Evolutionary conservation across 2,888 invertebrate genomes (phyloP).

Genomic region (Trichacis sp.): DNA sequence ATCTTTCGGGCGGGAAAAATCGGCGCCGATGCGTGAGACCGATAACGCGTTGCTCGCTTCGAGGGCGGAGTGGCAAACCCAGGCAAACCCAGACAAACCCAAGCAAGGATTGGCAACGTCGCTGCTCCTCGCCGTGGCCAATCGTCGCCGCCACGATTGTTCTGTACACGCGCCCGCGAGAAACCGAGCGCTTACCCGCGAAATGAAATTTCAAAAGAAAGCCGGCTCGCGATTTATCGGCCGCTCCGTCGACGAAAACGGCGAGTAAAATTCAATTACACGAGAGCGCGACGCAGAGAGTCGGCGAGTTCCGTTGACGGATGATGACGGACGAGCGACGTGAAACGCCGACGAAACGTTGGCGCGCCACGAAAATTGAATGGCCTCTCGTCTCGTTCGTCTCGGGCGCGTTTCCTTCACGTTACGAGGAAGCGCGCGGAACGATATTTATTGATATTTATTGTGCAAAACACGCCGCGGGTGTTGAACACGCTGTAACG

Average conservation of each 20-base stretch:
- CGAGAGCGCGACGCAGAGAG: too few species aligned
- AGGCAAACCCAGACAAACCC: too few species aligned
- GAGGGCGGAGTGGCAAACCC: too few species aligned
- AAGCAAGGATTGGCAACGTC: conserved; percentile 35
- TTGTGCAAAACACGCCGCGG: conserved; percentile 39
- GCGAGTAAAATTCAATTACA: conserved; percentile 26
- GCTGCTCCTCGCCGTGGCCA: background rate
- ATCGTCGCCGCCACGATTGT: background rate
- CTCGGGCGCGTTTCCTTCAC: conserved; percentile 15
- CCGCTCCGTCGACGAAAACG: too few species aligned
- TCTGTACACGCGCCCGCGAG: too few species aligned
- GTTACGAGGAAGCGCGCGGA: conserved; percentile 42
- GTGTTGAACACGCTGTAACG: conserved; percentile 41
- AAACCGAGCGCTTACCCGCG: background rate
- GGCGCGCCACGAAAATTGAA: background rate
- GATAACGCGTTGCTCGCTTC: too few species aligned
- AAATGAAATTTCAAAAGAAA: background rate
- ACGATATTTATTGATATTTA: too few species aligned
- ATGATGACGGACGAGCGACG: conserved; percentile 1
- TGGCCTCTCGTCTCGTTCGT: too few species aligned
- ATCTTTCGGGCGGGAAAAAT: conserved; percentile 25
- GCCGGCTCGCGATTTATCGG: background rate
- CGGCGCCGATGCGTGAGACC: too few species aligned
- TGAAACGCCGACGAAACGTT: conserved; percentile 25
- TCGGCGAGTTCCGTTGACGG: background rate